Evolutionary conservation across 2,797 vertebrate species (phyloP).

Genomic region (Anguilla obscura): DNA sequence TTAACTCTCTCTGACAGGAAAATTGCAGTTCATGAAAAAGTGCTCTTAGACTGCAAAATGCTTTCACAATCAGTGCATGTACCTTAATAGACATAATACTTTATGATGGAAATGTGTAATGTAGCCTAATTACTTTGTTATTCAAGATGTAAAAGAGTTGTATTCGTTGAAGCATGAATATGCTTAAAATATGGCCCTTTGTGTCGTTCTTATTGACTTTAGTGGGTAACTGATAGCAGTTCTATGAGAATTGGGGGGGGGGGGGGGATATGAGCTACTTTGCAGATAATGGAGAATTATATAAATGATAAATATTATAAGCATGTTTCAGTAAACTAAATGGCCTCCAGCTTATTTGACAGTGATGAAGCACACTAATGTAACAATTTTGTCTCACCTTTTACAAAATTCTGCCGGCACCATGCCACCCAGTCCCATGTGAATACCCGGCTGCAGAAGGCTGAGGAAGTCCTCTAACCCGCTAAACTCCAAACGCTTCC

Average conservation of each 20-base stretch:
- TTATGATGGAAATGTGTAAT: background rate
- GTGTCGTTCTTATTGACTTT: background rate
- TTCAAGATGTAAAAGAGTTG: background rate
- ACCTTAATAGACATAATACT: background rate
- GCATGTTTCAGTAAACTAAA: background rate
- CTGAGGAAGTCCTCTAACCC: background rate
- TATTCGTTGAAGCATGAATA: background rate
- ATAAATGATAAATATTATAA: background rate
- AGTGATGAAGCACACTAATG: background rate
- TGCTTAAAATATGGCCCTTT: background rate
- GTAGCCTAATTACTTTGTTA: background rate
- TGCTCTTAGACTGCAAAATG: background rate
- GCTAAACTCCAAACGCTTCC: background rate
- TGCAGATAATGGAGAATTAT: background rate
- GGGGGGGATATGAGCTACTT: background rate
- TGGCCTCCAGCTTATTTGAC: background rate
- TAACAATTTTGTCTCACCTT: background rate
- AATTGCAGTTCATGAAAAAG: background rate
- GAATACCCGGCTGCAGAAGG: background rate
- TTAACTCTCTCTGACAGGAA: background rate
- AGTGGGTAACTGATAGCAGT: background rate
- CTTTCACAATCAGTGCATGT: background rate
- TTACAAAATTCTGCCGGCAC: background rate
- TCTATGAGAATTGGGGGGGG: background rate
- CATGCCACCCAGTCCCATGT: background rate